Base-by-base conservation (phyloP, 2,797 vertebrate genomes). In the Vespertilio murinus region DNA sequence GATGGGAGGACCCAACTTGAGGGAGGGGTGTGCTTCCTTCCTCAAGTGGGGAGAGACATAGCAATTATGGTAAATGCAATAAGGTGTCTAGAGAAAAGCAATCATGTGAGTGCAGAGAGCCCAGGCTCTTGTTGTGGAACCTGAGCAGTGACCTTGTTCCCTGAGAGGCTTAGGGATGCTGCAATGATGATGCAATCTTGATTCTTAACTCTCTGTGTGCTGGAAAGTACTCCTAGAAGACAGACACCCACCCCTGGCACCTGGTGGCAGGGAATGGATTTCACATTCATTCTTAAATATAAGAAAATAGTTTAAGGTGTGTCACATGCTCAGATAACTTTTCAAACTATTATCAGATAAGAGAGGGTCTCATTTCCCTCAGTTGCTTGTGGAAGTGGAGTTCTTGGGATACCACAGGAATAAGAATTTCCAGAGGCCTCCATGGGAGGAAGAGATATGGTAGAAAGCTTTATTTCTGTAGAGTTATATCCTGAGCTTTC, bases 51-150 rank as follows among this genome's bases (percentile, higher is more conserved):
- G 88, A 95, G 93, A 90, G 70, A 88, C 92, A 73, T 25, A 38
- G 67, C 49, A 74, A 18, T 94, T n/a, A 82, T 40, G 92, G 95
- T 93, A 59, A 96, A 78, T 67, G 67, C 64, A 91, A 84, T 56
- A 65, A 97, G 79, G 69, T 86, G 84, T 42, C 93, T 92, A 49
- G 79, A 96, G 85, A 95, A 94, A 95, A 61, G 67, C 52, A 74
- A 22, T 35, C 75, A n/a, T 16, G 38, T 54, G 47, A 17, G 74
- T 69, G 40, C 40, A 45, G 93, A 92, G 79, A 88, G 84, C 88
- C 49, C 7, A 20, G 90, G n/a, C 67, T 28, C 70, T 91, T 17
- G 84, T 56, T 40, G 33, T 61, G 49, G 85, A 95, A 61, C 73
- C 71, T 40, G 49, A 86, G 75, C 17, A 13, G 56, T 0, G 0